These are phyloP conservation scores for Myiagra hebetior DNA, from an alignment of 2,113 vertebrate genomes.

Conservation along the genomic window DNA sequence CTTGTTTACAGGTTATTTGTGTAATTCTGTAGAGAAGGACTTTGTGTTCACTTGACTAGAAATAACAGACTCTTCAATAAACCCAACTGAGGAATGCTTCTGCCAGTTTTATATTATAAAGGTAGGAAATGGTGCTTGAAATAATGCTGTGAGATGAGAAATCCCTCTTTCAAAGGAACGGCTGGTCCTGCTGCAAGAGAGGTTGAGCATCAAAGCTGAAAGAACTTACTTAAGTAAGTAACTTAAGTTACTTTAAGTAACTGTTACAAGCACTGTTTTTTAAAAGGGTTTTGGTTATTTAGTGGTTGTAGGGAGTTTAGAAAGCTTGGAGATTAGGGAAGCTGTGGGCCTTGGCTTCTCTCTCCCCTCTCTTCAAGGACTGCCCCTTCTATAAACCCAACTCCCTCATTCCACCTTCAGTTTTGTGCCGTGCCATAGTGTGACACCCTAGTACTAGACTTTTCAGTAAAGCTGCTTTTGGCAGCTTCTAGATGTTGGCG, in stretches of 20 bases:
- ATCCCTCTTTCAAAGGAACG: background rate
- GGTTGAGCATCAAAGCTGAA: background rate
- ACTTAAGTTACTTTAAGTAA: no score
- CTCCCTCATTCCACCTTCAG: background rate
- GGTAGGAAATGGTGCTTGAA: background rate
- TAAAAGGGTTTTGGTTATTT: background rate
- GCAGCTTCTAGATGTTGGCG: background rate
- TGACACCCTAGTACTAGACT: no score
- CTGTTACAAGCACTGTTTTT: background rate
- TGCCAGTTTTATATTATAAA: background rate
- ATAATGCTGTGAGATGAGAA: background rate
- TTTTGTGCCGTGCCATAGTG: background rate
- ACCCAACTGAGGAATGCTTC: background rate
- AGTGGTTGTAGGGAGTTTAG: background rate
- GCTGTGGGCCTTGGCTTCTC: background rate
- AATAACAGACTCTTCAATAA: background rate
- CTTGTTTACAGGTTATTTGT: background rate
- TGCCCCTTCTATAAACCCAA: background rate
- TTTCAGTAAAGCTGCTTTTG: background rate
- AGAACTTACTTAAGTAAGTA: background rate
- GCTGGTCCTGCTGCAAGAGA: background rate
- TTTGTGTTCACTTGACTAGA: background rate
- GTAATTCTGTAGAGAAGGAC: background rate
- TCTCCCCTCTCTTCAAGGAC: background rate
- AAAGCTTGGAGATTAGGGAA: no score